Percentiles rank a stretch among this genome's conserved stretches.
Conservation (phyloP, 2,888 invertebrate genomes). For the Ptychoptera contaminata region DNA sequence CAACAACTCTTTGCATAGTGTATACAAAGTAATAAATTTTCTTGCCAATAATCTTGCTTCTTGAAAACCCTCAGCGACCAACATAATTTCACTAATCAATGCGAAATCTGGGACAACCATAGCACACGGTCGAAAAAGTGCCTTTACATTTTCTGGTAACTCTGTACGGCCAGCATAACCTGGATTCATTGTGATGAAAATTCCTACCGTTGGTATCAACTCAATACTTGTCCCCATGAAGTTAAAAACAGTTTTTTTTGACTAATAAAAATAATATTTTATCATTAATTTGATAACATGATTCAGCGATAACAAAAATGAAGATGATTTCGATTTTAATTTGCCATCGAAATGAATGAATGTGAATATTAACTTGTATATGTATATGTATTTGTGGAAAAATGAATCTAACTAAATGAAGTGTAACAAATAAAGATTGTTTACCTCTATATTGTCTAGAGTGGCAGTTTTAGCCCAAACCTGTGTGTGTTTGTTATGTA, state of each 20-base stretch:
- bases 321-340: not conserved
- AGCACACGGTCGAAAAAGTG: constrained; percentile 64
- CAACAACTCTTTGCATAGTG: constrained; percentile 74
- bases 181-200: constrained; percentile 96
- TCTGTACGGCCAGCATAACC: constrained; percentile 90
- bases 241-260: constrained; percentile 61
- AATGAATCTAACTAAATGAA: too few relatives aligned
- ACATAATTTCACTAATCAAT: constrained; percentile 93
- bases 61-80: constrained; percentile 92
- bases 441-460: not conserved
- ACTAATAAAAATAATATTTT: constrained; percentile 14
- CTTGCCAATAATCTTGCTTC: constrained; percentile 81
- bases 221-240: constrained; percentile 74
- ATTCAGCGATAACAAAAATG: not conserved
- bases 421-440: too few relatives aligned
- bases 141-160: constrained; percentile 58
- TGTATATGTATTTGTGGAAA: too few relatives aligned
- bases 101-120: constrained; percentile 98
- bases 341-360: not conserved
- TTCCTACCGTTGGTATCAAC: constrained; percentile 65
- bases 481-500: not conserved
- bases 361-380: too few relatives aligned
- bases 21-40: constrained; percentile 91
- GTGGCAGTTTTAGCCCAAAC: not conserved
- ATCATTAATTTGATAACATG: constrained; percentile 8